A percentile compares a stretch with the other conserved stretches of the same genome.
Conservation (phyloP, 2,888 invertebrate species). For the Beris chalybata region DNA sequence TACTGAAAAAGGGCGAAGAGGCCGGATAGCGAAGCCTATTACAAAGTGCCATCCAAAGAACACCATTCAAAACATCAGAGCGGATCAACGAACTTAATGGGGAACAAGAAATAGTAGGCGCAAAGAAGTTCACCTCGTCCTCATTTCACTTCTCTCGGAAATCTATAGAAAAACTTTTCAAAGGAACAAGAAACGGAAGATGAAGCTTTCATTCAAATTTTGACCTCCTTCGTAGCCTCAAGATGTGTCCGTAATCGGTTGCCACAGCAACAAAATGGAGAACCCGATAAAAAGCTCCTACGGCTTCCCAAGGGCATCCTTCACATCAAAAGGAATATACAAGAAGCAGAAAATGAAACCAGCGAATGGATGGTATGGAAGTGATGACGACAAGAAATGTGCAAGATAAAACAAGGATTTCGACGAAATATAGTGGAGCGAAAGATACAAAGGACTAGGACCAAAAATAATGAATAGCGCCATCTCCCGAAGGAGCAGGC, state of each 20-base stretch:
- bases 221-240: slow-evolving; percentile 5
- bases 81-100: slow-evolving; percentile 10
- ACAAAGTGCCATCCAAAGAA: neutral
- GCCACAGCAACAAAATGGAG: slow-evolving; percentile 7
- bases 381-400: neutral
- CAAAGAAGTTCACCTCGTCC: neutral
- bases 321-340: slow-evolving; percentile 16
- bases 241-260: slow-evolving; percentile 18
- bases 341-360: neutral
- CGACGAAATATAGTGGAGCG: too few species aligned
- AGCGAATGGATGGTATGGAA: slow-evolving; percentile 2
- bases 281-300: slow-evolving; percentile 6
- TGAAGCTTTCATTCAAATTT: neutral
- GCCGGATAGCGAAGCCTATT: too few species aligned
- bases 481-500: too few species aligned
- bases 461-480: too few species aligned
- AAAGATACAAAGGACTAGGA: too few species aligned
- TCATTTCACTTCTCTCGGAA: neutral
- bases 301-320: slow-evolving; percentile 12
- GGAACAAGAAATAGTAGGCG: neutral
- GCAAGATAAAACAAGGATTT: too few species aligned
- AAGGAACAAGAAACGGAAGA: neutral
- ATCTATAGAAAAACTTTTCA: neutral
- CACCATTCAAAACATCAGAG: slow-evolving; percentile 1
- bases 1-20: neutral